phyloP scores from a whole-genome alignment of 2,888 invertebrate species.

The Sympetrum striolatum region DNA sequence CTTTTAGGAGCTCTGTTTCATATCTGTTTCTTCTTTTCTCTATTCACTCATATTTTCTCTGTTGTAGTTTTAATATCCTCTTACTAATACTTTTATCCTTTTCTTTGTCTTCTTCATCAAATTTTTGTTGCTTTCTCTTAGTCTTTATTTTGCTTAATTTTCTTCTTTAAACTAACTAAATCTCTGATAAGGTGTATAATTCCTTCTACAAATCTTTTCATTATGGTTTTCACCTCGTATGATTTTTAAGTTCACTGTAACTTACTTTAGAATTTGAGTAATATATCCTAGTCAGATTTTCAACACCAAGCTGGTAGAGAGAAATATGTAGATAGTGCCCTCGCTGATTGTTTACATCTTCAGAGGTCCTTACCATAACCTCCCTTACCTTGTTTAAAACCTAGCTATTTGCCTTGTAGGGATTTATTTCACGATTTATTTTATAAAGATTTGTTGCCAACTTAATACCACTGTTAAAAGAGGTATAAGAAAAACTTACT shows the following conservation, averaged over 20 bases:
- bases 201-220: not conserved
- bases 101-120: not conserved
- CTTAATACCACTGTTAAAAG: not conserved
- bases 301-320: conserved; percentile 3
- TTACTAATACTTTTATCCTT: not conserved
- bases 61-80: not conserved
- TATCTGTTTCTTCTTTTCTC: conserved; percentile 37
- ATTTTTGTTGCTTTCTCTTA: not conserved
- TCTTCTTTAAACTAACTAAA: not conserved
- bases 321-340: conserved; percentile 30
- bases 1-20: not conserved
- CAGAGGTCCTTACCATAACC: conserved; percentile 32
- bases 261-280: conserved; percentile 1
- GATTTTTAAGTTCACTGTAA: not conserved
- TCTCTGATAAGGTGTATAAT: not conserved
- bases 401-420: conserved; percentile 1
- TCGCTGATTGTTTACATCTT: conserved; percentile 6
- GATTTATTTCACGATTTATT: not conserved
- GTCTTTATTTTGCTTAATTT: not conserved
- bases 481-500: not conserved
- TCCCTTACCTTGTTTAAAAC: not conserved
- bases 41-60: not conserved
- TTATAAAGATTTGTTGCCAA: conserved; percentile 37
- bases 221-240: conserved; percentile 7
- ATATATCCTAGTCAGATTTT: not conserved